Base-by-base conservation (phyloP, 1,140 invertebrate genomes). In the Sitophilus oryzae region DNA sequence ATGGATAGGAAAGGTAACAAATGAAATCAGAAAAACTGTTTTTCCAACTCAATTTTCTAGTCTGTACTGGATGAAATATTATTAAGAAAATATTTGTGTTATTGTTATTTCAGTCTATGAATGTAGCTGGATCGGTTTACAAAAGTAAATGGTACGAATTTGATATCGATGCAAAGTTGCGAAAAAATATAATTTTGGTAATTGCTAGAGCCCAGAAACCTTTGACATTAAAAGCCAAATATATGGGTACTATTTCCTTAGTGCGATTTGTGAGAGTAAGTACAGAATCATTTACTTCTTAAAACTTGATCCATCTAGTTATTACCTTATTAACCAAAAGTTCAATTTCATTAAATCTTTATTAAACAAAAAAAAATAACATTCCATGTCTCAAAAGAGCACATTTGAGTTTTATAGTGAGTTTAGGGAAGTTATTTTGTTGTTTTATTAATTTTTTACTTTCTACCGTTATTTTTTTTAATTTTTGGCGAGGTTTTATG, bases 111-210 rank as follows among this genome's bases (percentile, higher is more conserved):
- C 21, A 54, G 52, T 42, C 44, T 11, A n/a, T 46, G 4, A 54
- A 46, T 10, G 21, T 54, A 15, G 52, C 38, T 15, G 25, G 37
- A 1, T 14, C 42, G 25, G 43, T 54, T 35, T 54, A 41, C 34
- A 37, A 54, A 14, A 54, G 52, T 20, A 21, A 54, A 10, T 56
- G 42, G 9, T n/a, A n/a, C n/a, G n/a, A n/a, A n/a, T 14, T 2
- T 1, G n/a, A 18, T 1, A 5, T 34, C 10, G 8, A 19, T 11
- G 11, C 25, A 9, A 15, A 34, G n/a, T 15, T 46, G 18, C n/a
- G 44, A 35, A 34, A n/a, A 46, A 35, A 35, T 35, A 35, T 46
- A 14, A 46, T 35, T 16, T 6, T 46, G 5, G 44, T 46, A 1
- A 46, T 46, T 16, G 25, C 44, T 18, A 46, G 44, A 18, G 44